Evolutionary conservation across 2,888 invertebrate species (phyloP).

Genomic region (Cataglyphis albicans): DNA sequence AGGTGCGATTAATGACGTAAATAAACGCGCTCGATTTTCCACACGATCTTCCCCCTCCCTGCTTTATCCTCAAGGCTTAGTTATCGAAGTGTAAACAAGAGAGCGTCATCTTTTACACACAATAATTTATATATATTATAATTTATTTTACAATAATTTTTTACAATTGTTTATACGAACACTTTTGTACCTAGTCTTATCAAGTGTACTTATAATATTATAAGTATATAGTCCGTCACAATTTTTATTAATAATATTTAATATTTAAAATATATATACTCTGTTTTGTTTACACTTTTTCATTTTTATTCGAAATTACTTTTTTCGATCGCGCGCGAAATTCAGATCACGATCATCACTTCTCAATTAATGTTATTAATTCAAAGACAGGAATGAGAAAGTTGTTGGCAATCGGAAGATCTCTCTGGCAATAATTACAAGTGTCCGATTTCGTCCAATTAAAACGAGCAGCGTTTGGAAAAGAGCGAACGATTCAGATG

Average conservation of each 20-base stretch:
- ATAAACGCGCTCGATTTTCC: constrained; percentile 44
- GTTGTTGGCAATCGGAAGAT: background rate
- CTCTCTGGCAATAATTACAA: constrained; percentile 22
- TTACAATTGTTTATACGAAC: background rate
- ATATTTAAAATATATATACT: background rate
- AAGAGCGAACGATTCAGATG: background rate
- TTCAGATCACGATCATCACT: background rate
- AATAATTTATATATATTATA: background rate
- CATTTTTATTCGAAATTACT: background rate
- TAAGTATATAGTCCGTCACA: no score
- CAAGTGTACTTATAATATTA: no score
- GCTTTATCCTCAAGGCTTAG: background rate
- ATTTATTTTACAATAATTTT: no score
- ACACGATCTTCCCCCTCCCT: constrained; percentile 12
- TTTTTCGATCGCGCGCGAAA: background rate
- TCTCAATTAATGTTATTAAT: background rate
- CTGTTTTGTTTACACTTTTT: background rate
- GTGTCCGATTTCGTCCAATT: constrained; percentile 41
- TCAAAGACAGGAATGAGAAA: background rate
- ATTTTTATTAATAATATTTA: no score
- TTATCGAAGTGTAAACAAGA: background rate
- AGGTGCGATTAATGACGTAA: constrained; percentile 29
- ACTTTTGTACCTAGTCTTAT: background rate
- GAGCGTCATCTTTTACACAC: background rate
- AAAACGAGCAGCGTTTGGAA: background rate